Evolutionary conservation across 2,797 vertebrate genomes (phyloP), one percentile per base, ranked within the genome.

Genomic region (Pristis pectinata): DNA sequence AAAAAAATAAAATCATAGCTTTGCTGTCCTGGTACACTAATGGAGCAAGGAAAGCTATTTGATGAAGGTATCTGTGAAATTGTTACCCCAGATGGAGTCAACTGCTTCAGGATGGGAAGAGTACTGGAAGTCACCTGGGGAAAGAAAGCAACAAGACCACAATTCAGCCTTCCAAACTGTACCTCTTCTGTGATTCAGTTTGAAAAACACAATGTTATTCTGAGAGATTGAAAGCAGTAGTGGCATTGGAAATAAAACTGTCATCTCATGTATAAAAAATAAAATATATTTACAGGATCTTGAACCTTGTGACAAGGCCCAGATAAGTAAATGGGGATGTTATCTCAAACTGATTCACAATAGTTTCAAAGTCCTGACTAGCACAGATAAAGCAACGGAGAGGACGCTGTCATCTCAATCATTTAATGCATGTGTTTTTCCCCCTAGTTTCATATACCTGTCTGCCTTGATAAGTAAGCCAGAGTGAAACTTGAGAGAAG

Each of bases 171-270:
- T 34, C 34, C 2, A 22, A 91, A 91, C 61, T 67, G 2, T 22
- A 7, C 59, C 41, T 41, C n/a, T 91, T 11, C 59, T 64, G 1
- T 7, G 13, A 30, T 59, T n/a, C 53, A 34, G 53, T 41, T 67
- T 24, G n/a, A 67, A 37, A n/a, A 64, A 64, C 37, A 59, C 34
- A 64, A 64, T 41, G n/a, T 64, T 67, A 67, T 67, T 61, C 59
- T 4, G n/a, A 22, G 59, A 67, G 19, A 41, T 8, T 67, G 87
- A 91, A 91, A 67, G 61, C 59, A n/a, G n/a, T 9, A 19, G 13
- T 67, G n/a, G n/a, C 59, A 37, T 41, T 41, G 87, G 92, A 70
- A 93, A 74, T 93, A 93, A 93, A 93, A 93, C 67, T 93, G 92
- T 34, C 92, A 93, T 53, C 67, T 53, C 92, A 1, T 10, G 37